phyloP scores from a whole-genome alignment of 1,140 invertebrate genomes.

The Dendrolimus punctatus region DNA sequence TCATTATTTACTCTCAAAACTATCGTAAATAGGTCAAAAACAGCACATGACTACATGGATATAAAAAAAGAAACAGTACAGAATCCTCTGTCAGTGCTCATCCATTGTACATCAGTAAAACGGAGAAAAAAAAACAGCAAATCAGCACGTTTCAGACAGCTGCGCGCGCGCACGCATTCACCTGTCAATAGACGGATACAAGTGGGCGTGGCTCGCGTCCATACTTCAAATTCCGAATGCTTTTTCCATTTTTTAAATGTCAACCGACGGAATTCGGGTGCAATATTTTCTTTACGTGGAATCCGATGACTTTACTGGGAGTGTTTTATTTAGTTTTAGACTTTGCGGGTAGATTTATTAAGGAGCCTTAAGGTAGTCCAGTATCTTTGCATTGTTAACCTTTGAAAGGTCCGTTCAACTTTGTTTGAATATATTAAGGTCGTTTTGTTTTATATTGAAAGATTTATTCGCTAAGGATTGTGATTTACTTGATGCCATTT shows the following conservation, averaged over 20 bases:
- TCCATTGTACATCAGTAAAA: conserved; percentile 51
- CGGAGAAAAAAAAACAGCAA: conserved; percentile 54
- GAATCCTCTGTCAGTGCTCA: conserved; percentile 20
- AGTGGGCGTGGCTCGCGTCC: conserved; percentile 38
- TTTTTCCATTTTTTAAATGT: conserved; percentile 48
- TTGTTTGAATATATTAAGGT: background rate
- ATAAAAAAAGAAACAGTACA: background rate
- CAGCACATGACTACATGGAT: background rate
- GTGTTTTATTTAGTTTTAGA: background rate
- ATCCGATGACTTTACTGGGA: conserved; percentile 50
- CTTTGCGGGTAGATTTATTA: conserved; percentile 5
- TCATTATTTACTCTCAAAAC: too few species aligned
- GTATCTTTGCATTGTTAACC: too few species aligned
- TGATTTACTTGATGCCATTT: too few species aligned
- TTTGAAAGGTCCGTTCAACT: too few species aligned
- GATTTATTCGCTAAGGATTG: conserved; percentile 33
- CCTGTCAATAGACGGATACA: conserved; percentile 43
- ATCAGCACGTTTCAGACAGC: conserved; percentile 29
- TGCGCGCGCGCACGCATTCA: conserved; percentile 51
- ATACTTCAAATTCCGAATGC: conserved; percentile 42
- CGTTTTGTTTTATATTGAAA: conserved; percentile 19
- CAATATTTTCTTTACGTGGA: conserved; percentile 60
- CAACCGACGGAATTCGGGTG: conserved; percentile 60
- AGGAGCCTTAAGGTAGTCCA: too few species aligned
- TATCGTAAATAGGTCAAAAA: too few species aligned